A percentile compares a stretch with the other conserved stretches of the same genome.
phyloP scores from a whole-genome alignment of 2,888 invertebrate species.

The Leistus spinibarbis region DNA sequence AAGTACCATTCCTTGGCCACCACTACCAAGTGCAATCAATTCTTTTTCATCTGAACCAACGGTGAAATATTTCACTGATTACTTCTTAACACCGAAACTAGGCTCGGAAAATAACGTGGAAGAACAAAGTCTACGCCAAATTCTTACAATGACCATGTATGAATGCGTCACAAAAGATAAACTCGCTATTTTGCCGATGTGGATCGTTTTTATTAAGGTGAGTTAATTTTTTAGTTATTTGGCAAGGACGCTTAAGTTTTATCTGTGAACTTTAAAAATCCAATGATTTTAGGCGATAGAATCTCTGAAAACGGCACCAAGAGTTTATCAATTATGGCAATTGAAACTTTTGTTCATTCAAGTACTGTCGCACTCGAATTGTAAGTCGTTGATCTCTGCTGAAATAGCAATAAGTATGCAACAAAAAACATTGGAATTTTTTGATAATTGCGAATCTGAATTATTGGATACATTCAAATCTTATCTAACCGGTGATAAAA shows the following conservation, averaged over 20 bases:
- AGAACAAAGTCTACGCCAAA: conserved; percentile 64
- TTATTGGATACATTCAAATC: conserved; percentile 58
- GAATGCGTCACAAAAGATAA: conserved; percentile 84
- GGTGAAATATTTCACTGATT: conserved; percentile 72
- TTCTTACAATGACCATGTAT: conserved; percentile 72
- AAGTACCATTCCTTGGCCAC: conserved; percentile 71
- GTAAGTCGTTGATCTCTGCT: conserved; percentile 62
- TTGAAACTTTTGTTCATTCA: conserved; percentile 71
- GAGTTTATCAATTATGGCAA: conserved; percentile 73
- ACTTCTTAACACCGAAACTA: conserved; percentile 61
- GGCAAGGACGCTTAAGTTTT: no score
- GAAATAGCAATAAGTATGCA: conserved; percentile 68
- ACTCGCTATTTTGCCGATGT: conserved; percentile 74
- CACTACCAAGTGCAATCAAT: conserved; percentile 69
- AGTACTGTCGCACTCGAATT: conserved; percentile 57
- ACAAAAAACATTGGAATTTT: conserved; percentile 61
- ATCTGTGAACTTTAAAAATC: conserved; percentile 42
- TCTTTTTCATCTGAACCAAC: conserved; percentile 77
- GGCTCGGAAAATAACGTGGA: conserved; percentile 53
- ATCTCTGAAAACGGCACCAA: conserved; percentile 61
- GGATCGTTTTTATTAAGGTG: conserved; percentile 73
- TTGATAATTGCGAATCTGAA: conserved; percentile 64
- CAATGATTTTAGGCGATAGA: conserved; percentile 61
- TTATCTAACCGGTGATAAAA: conserved; percentile 59
- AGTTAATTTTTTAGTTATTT: conserved; percentile 45